Evolutionary conservation across 2,888 invertebrate species (phyloP), one percentile per base, ranked within the genome.

Genomic region (Caenorhabditis sulstoni): DNA sequence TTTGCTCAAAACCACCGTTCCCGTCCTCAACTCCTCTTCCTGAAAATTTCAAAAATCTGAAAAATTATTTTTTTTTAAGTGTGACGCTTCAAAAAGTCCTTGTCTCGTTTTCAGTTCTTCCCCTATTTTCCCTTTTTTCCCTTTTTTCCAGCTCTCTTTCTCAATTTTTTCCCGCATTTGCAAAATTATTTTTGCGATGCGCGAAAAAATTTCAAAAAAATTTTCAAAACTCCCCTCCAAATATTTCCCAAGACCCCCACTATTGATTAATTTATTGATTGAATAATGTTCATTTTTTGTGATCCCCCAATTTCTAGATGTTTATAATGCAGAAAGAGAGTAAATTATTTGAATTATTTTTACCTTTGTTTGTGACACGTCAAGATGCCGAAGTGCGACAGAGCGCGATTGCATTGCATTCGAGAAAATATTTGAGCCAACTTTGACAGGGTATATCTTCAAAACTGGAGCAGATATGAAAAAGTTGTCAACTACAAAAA

Each of bases 361-460:
- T 71, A 64, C 71, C 71, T 71, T 55, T 71, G 71, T 71, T 71
- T 71, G 71, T 71, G 62, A 71, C 55, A 64, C 57, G 71, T 71
- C 71, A 57, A 2, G 14, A 9, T n/a, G 16, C 3, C 16, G 16
- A 45, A 45, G 3, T 4, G 45, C 7, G 14, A 45, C 22, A 35
- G 62, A 49, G 45, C 4, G 20, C 49, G 7, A 9, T 23, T 4
- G 16, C n/a, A 49, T 16, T 45, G 3, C n/a, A 23, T n/a, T n/a
- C n/a, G n/a, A n/a, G n/a, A n/a, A n/a, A n/a, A n/a, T n/a, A n/a
- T n/a, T n/a, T n/a, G n/a, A n/a, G n/a, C n/a, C n/a, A n/a, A n/a
- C n/a, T n/a, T n/a, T n/a, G n/a, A n/a, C n/a, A n/a, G n/a, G n/a
- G n/a, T n/a, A n/a, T n/a, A n/a, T n/a, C n/a, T n/a, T n/a, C n/a